Conservation (phyloP, 2,113 vertebrate genomes). For the Octodon degus region DNA sequence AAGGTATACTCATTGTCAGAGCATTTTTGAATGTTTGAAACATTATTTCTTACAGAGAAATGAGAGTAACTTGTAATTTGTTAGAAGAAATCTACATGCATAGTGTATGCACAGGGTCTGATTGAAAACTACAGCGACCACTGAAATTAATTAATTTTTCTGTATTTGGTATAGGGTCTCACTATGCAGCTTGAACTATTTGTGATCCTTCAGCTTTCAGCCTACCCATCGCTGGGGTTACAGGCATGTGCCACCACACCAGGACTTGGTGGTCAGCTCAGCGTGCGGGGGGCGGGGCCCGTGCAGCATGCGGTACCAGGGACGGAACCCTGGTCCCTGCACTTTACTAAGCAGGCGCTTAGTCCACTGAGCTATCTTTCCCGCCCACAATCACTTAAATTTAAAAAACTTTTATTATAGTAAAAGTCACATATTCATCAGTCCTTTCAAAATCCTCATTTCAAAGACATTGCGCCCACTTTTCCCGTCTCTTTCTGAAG, state of each 20-base stretch:
- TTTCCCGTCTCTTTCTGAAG: background rate
- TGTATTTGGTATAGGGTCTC: no score
- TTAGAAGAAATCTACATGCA: background rate
- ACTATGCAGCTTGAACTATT: no score
- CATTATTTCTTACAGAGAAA: background rate
- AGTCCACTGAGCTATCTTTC: no score
- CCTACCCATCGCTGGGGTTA: no score
- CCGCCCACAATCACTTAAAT: background rate
- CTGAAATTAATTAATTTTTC: background rate
- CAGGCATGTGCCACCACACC: no score
- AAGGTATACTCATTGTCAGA: background rate
- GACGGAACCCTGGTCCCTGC: no score
- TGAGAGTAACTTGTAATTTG: background rate
- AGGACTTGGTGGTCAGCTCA: no score
- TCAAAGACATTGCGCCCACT: background rate
- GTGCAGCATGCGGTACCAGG: no score
- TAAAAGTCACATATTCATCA: background rate
- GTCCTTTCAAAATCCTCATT: background rate
- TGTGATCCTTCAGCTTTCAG: no score
- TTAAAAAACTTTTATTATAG: background rate
- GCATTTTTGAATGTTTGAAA: background rate
- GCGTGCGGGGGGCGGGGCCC: no score
- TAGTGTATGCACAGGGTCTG: background rate
- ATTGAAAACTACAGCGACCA: background rate
- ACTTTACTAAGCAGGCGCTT: no score